Conservation (phyloP, 2,888 invertebrate genomes). For the Xylophagus ater region DNA sequence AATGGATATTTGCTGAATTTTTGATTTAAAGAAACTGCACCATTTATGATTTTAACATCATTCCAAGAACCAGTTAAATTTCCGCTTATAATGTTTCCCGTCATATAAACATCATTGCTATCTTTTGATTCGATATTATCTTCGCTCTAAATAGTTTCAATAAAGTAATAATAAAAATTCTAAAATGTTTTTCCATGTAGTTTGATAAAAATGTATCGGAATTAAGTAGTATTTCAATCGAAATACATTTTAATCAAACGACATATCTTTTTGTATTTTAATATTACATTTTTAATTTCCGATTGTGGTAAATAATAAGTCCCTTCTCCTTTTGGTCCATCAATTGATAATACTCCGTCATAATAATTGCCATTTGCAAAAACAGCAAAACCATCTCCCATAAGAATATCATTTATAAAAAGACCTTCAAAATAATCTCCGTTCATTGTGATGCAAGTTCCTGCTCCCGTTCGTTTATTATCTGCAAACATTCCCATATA, state of each 20-base stretch:
- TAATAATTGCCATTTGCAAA: conserved; percentile 81
- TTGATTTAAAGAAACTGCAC: conserved; percentile 54
- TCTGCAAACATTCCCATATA: conserved; percentile 84
- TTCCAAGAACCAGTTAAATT: conserved; percentile 34
- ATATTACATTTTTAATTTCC: conserved; percentile 41
- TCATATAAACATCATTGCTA: conserved; percentile 22
- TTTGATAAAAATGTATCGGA: not conserved
- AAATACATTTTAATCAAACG: not conserved
- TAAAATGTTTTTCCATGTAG: not conserved
- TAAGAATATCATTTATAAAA: conserved; percentile 67
- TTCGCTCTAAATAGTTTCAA: conserved; percentile 1
- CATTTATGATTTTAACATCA: conserved; percentile 49
- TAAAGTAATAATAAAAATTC: conserved; percentile 1
- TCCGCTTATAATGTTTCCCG: conserved; percentile 34
- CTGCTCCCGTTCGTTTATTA: conserved; percentile 71
- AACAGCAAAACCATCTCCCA: conserved; percentile 77
- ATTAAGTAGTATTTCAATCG: conserved; percentile 5
- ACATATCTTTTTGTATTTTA: too few relatives aligned
- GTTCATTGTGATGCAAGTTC: conserved; percentile 76
- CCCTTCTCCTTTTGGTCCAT: conserved; percentile 72
- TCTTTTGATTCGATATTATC: conserved; percentile 18
- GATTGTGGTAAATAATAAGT: conserved; percentile 67
- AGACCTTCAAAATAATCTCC: conserved; percentile 86
- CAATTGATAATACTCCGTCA: conserved; percentile 76
- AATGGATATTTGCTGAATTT: conserved; percentile 48